Evolutionary conservation across 2,113 vertebrate genomes (phyloP).

Genomic region (Gallinago media): DNA sequence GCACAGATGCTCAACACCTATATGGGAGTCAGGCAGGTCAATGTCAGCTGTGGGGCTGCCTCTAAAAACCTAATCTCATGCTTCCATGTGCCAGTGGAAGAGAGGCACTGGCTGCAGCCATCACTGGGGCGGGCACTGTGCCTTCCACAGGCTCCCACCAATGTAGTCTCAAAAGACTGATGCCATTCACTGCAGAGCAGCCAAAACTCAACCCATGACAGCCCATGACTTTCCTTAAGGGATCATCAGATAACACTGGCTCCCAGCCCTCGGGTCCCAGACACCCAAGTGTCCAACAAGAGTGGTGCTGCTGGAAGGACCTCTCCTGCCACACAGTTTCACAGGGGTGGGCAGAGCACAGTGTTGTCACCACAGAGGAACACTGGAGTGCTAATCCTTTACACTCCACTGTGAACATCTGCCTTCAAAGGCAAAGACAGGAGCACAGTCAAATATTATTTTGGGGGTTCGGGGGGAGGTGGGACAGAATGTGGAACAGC

Average conservation of each 20-base stretch:
- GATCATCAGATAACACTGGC: neutral
- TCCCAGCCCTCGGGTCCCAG: neutral
- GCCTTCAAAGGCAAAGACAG: neutral
- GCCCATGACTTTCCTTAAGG: neutral
- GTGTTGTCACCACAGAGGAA: neutral
- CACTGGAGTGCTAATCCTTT: neutral
- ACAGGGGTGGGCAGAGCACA: neutral
- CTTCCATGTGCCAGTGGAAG: neutral
- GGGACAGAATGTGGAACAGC: neutral
- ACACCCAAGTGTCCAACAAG: rapidly evolving
- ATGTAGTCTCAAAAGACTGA: neutral
- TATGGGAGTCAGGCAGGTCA: neutral
- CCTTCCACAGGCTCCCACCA: neutral
- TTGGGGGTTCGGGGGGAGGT: no score
- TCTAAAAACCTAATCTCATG: neutral
- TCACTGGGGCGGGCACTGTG: neutral
- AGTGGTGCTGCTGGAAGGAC: neutral
- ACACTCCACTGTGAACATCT: neutral
- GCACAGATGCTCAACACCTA: neutral
- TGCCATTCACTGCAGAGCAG: neutral
- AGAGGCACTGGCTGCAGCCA: rapidly evolving
- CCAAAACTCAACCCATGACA: neutral
- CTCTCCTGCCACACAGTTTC: neutral
- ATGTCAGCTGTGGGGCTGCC: neutral
- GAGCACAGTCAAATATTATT: neutral